Evolutionary conservation across 2,888 invertebrate genomes (phyloP), one percentile per base, ranked within the genome.

Genomic region (Parapristionchus giblindavisi): DNA sequence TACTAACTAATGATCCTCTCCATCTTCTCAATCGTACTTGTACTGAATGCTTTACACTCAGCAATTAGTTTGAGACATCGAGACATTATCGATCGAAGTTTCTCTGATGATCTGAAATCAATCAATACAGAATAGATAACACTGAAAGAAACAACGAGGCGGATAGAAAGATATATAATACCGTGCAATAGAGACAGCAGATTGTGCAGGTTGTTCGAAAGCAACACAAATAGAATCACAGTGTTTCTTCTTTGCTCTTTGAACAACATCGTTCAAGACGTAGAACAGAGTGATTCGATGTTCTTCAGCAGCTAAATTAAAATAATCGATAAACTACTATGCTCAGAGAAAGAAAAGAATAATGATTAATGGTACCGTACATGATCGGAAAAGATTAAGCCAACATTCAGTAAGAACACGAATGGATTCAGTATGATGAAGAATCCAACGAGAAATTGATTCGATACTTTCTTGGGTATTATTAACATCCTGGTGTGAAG

Each of bases 251-350:
- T 82, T 83, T 38, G 84, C 85, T 58, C 97, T 98, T 89, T 99
- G 99, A 85, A 99, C 96, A 29, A 99, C 96, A 91, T 99, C 99
- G 91, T 99, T 99, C 43, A 98, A 97, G 85, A 99, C 91, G 89
- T 99, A 99, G 93, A 99, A 94, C 86, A 95, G 94, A 24, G 95
- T 96, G 75, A 98, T 90, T 88, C 85, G 80, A 24, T 82, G 79
- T 24, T 80, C 79, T n/a, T 84, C 85, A 11, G 76, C 76, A 32
- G 63, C 70, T 71, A 56, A 27, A 54, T 14, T 27, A 6, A 4
- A 60, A 60, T 2, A 29, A 66, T 32, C 21, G 14, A 32, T 58
- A 32, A 24, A 32, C 8, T 21, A 51, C 32, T 51, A 48, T n/a
- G 24, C 24, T 54, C 8, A 17, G 40, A 1, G 3, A 21, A 48